Evolutionary conservation across 37 sponge, comb jelly and placozoan species (phyloP), one percentile per base, ranked within the genome.

Genomic region (Hormiphora californensis): DNA sequence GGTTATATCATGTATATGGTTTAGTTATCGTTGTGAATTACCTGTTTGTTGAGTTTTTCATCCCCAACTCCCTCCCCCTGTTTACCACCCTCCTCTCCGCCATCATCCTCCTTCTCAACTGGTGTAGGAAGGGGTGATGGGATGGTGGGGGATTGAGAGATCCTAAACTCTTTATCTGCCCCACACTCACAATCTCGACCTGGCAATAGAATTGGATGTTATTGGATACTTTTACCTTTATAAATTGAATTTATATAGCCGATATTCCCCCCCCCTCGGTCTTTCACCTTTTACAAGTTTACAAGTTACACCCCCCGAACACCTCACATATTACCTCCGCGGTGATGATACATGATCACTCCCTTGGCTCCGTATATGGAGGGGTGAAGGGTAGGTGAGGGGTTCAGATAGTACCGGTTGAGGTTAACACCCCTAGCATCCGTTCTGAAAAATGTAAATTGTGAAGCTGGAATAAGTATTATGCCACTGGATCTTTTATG

Each of bases 351-450:
- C 43, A 94, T 43, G 7, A 97, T 85, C 19, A 97, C 38, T n/a
- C 46, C 55, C 21, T 90, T 85, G 17, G 89, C 90, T 0, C 92
- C 98, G 89, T 63, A 93, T 11, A 97, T 89, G 17, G 95, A 93
- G 0, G 98, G 98, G 32, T 97, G 95, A 0, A 93, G 90, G 0
- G 73, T 69, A 8, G 49, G 86, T 65, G 90, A 68, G 2, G 98
- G 98, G 28, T 94, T 55, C n/a, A 91, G 68, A 86, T 97, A 97
- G 68, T 89, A 81, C 40, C 98, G 87, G 86, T 97, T 97, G 32
- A 97, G 85, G 55, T 97, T 97, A 53, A 90, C 89, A 5, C 98
- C 98, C 28, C 93, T 37, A 0, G 81, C 88, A 53, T 94, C 92
- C 0, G 91, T 94, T 5, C 98, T 86, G 46, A 7, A 5, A 30